A percentile compares a stretch with the other conserved stretches of the same genome.
These are phyloP conservation scores for Dolomedes plantarius DNA, from an alignment of 2,888 invertebrate genomes.

Conservation along the genomic window DNA sequence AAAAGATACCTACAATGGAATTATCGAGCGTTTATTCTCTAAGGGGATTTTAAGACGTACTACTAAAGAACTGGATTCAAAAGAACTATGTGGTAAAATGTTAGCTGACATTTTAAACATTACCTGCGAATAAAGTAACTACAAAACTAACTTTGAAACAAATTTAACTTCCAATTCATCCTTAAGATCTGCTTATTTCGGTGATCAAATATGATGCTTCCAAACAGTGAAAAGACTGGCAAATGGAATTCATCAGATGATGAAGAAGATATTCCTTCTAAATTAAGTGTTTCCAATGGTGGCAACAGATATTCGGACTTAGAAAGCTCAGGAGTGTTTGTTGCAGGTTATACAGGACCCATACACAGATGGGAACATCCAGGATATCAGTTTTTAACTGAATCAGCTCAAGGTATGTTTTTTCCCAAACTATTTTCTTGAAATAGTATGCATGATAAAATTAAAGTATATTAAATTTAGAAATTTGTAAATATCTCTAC, in stretches of 20 bases:
- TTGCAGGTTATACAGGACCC: conserved; percentile 65
- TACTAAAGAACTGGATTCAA: too few relatives aligned
- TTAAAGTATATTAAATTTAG: neutral
- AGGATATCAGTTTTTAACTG: conserved; percentile 59
- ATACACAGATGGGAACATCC: conserved; percentile 68
- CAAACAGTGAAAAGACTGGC: neutral
- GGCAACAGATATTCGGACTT: conserved; percentile 30
- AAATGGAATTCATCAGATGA: conserved; percentile 34
- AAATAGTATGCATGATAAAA: neutral
- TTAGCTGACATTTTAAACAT: too few relatives aligned
- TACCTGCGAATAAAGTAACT: too few relatives aligned
- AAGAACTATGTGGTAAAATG: too few relatives aligned
- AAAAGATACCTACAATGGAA: neutral
- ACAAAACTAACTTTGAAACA: too few relatives aligned
- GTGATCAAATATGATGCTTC: neutral
- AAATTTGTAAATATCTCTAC: too few relatives aligned
- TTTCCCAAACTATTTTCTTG: too few relatives aligned
- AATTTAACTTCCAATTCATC: too few relatives aligned
- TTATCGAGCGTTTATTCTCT: neutral
- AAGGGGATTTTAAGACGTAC: too few relatives aligned
- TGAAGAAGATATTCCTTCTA: neutral
- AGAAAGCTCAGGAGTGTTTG: conserved; percentile 60
- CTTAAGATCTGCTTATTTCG: neutral
- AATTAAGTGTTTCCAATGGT: conserved; percentile 11
- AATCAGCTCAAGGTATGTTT: conserved; percentile 55